These are phyloP conservation scores for Eupithecia subfuscata DNA, from an alignment of 2,888 invertebrate species.

Conservation along the genomic window DNA sequence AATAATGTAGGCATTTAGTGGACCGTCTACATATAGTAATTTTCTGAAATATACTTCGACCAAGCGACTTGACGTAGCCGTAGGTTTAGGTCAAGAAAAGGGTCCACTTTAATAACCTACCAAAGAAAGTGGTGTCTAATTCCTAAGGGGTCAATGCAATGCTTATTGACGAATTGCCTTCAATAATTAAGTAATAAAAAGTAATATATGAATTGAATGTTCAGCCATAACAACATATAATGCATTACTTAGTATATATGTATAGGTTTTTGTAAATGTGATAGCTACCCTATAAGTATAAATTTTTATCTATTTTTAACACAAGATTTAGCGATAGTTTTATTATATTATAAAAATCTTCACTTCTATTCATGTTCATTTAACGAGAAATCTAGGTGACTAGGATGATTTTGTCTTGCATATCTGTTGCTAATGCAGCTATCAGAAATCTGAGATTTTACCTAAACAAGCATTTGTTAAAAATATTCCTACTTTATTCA, in stretches of 20 bases:
- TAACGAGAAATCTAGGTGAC: not conserved
- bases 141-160: not conserved
- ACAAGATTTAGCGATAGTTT: not conserved
- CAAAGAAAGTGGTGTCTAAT: not conserved
- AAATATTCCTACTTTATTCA: slow-evolving; percentile 56
- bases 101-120: not conserved
- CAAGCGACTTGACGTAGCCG: not conserved
- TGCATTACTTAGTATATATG: slow-evolving; percentile 22
- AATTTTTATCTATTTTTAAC: slow-evolving; percentile 8
- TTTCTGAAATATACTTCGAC: not conserved
- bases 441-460: slow-evolving; percentile 12
- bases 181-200: slow-evolving; percentile 10
- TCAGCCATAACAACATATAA: slow-evolving; percentile 24
- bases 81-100: not conserved
- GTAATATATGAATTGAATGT: slow-evolving; percentile 5
- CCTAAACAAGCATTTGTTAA: slow-evolving; percentile 40
- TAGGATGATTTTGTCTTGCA: not conserved
- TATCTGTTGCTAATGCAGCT: slow-evolving; percentile 9
- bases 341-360: not conserved
- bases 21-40: not conserved
- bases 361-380: not conserved
- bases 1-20: not conserved
- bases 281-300: slow-evolving; percentile 31
- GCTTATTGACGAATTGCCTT: slow-evolving; percentile 34
- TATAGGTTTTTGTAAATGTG: slow-evolving; percentile 38